phyloP scores from a whole-genome alignment of 2,888 invertebrate species.

The Eupithecia subumbrata region DNA sequence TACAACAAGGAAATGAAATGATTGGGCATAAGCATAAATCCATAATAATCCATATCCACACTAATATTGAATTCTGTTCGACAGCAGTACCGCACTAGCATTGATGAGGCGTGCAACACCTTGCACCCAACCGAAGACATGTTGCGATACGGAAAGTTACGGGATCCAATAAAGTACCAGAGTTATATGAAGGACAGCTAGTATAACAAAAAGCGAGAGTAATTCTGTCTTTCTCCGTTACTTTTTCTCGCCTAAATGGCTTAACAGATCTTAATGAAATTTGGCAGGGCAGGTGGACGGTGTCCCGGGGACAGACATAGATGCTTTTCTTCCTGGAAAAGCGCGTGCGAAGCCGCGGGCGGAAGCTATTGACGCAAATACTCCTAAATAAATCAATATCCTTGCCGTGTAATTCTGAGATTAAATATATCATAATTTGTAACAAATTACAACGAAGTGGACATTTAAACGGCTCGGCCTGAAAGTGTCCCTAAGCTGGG shows the following conservation, averaged over 20 bases:
- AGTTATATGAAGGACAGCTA: too few species aligned
- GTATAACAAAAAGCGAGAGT: background rate
- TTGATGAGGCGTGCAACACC: too few species aligned
- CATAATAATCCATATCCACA: too few species aligned
- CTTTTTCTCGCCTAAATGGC: background rate
- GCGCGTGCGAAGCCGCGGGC: too few species aligned
- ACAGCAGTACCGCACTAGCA: too few species aligned
- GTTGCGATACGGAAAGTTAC: too few species aligned
- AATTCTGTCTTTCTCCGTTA: background rate
- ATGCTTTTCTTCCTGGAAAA: background rate
- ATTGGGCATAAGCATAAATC: background rate
- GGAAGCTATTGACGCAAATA: too few species aligned
- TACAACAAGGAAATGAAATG: background rate
- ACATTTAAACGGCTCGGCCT: constrained; percentile 55
- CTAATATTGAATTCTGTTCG: too few species aligned
- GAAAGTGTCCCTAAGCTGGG: constrained; percentile 64
- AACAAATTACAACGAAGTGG: constrained; percentile 47
- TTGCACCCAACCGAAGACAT: too few species aligned
- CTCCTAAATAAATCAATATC: background rate
- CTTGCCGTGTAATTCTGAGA: background rate
- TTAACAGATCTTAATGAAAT: background rate
- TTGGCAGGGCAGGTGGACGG: background rate
- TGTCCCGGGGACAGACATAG: background rate
- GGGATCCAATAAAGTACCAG: too few species aligned
- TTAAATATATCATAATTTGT: constrained; percentile 29